Evolutionary conservation across 2,888 invertebrate genomes (phyloP).

Genomic region (Drosophila ustulata): DNA sequence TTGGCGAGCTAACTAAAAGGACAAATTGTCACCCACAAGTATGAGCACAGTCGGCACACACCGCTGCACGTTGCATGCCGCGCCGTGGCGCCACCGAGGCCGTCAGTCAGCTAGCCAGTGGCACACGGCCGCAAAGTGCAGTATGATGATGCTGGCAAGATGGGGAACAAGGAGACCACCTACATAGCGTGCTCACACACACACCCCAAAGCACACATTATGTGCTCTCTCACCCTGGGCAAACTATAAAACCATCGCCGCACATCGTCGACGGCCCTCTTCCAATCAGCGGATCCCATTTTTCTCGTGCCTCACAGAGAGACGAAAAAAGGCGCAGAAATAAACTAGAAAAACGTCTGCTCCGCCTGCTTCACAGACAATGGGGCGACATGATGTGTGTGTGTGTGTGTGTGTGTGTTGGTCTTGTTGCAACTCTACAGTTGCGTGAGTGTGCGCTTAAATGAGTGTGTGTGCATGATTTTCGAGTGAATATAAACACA

Average conservation of each 20-base stretch:
- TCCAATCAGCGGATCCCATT: slow-evolving; percentile 78
- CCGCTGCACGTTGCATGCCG: slow-evolving; percentile 22
- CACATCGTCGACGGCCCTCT: slow-evolving; percentile 63
- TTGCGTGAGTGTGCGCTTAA: neutral
- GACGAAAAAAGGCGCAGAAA: slow-evolving; percentile 68
- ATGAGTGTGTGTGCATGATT: slow-evolving; percentile 1
- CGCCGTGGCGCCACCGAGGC: slow-evolving; percentile 52
- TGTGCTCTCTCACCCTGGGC: slow-evolving; percentile 37
- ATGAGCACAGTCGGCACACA: neutral
- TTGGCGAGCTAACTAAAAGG: neutral
- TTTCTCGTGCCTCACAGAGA: slow-evolving; percentile 55
- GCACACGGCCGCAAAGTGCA: slow-evolving; percentile 74
- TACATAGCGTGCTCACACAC: slow-evolving; percentile 27
- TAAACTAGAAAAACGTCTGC: slow-evolving; percentile 80
- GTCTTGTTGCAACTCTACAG: slow-evolving; percentile 16
- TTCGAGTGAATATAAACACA: slow-evolving; percentile 43
- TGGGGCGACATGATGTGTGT: slow-evolving; percentile 9
- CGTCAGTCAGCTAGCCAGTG: slow-evolving; percentile 65
- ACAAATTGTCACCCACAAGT: slow-evolving; percentile 69
- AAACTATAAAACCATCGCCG: slow-evolving; percentile 68
- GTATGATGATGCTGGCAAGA: slow-evolving; percentile 25
- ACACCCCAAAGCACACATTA: neutral
- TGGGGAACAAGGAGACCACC: slow-evolving; percentile 20
- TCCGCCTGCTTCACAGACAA: slow-evolving; percentile 73
- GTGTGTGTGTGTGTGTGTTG: slow-evolving; percentile 16